Base-by-base conservation (phyloP, 2,888 invertebrate genomes). In the Pollenia amentaria region DNA sequence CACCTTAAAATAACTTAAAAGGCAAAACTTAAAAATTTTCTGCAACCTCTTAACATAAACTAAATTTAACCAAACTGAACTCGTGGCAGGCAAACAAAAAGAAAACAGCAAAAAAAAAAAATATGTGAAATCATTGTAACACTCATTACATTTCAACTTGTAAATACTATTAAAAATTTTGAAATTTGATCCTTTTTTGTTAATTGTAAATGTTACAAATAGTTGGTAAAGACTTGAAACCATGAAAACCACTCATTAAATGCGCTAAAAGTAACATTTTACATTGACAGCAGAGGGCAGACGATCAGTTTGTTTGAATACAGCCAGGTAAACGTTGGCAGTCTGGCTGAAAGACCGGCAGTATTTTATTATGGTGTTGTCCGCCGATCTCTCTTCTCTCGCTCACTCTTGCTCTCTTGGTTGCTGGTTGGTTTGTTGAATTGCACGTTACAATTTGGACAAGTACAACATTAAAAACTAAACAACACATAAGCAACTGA, bases 401-500 rank as follows among this genome's bases (percentile, higher is more conserved):
- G 3, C 29, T 29, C 29, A 29, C 6, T 4, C 29, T 29, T 29
- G 29, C 29, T 29, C 29, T 29, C 29, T 29, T 73, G 12, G 7
- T 21, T 42, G 18, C 8, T 79, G 55, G 64, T 57, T 78, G 44
- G 18, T 55, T 53, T 53, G 46, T 69, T 44, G 44, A 46, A 16
- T 72, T 64, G 65, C 62, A 64, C 44, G 78, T 60, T 60, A 73
- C 72, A 84, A 75, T 79, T 84, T 84, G 53, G 73, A 85, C 84
- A 87, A 76, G 64, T 82, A 82, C 87, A 87, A 88, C 87, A 84
- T 76, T 82, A 77, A 84, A 75, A 75, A 51, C 73, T 77, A 87
- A 83, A 80, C 76, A 87, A 83, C 83, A 79, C 51, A 86, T 79
- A 91, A 91, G 90, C 91, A 91, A 90, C 92, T 92, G 92, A 91